These are phyloP conservation scores for Sphaeridia pumilis DNA, from an alignment of 2,888 invertebrate species.

Conservation along the genomic window DNA sequence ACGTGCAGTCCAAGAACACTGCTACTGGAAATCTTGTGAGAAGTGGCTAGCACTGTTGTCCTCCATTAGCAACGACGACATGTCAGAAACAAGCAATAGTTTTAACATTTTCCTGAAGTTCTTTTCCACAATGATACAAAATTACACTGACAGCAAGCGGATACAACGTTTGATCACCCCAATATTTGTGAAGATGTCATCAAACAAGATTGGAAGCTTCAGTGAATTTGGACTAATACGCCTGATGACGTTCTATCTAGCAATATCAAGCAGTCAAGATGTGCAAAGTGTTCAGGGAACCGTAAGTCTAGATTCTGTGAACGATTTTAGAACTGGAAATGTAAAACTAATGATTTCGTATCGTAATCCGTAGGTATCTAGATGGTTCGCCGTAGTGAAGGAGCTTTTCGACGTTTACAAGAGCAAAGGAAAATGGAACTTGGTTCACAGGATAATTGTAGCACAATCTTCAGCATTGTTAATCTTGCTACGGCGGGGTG, in stretches of 20 bases:
- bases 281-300: too few relatives aligned
- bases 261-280: too few relatives aligned
- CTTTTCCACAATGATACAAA: constrained; percentile 12
- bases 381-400: too few relatives aligned
- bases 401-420: too few relatives aligned
- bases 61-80: not conserved
- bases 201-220: constrained; percentile 12
- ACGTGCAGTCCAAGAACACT: constrained; percentile 13
- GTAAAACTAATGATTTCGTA: not conserved
- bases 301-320: not conserved
- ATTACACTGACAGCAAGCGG: constrained; percentile 13
- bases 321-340: not conserved
- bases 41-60: constrained; percentile 20
- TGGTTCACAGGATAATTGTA: too few relatives aligned
- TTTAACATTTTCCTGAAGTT: constrained; percentile 25
- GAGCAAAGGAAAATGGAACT: too few relatives aligned
- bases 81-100: not conserved
- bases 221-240: constrained; percentile 28
- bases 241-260: constrained; percentile 21
- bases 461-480: constrained; percentile 7
- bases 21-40: constrained; percentile 19
- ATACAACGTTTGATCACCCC: constrained; percentile 22
- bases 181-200: constrained; percentile 23
- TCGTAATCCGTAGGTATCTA: not conserved
- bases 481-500: constrained; percentile 1